A percentile compares a stretch with the other conserved stretches of the same genome.
Evolutionary conservation across 2,888 invertebrate species (phyloP).

Genomic region (Drosophila austrosaltans): DNA sequence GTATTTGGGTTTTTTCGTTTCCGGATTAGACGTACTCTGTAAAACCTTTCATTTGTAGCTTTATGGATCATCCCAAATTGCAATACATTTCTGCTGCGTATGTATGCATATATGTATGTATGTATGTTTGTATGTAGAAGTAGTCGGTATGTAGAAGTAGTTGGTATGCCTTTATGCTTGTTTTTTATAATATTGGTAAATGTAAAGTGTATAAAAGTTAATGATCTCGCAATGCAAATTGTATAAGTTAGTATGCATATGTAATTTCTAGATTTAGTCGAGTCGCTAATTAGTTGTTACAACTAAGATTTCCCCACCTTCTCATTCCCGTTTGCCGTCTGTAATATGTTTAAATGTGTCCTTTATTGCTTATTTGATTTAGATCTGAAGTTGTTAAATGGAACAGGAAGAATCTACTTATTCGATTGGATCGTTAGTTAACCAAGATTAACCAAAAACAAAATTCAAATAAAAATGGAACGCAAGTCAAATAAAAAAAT

Average conservation of each 20-base stretch:
- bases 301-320: constrained; percentile 3
- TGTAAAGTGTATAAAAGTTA: constrained; percentile 78
- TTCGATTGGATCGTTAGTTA: neutral
- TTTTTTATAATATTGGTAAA: constrained; percentile 52
- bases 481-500: neutral
- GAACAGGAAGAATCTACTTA: neutral
- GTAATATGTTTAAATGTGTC: constrained; percentile 17
- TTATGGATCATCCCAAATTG: neutral
- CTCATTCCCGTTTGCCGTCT: neutral
- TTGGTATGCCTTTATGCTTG: constrained; percentile 22
- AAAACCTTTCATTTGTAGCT: constrained; percentile 72
- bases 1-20: constrained; percentile 40
- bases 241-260: constrained; percentile 59
- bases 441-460: neutral
- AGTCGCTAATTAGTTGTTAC: constrained; percentile 40
- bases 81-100: constrained; percentile 44
- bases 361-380: constrained; percentile 8
- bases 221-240: constrained; percentile 52
- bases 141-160: constrained; percentile 38
- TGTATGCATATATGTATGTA: constrained; percentile 47
- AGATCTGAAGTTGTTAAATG: neutral
- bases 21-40: constrained; percentile 63
- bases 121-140: constrained; percentile 29
- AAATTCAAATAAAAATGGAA: neutral
- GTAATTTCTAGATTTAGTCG: constrained; percentile 50